A percentile compares a stretch with the other conserved stretches of the same genome.
phyloP scores from a whole-genome alignment of 2,113 vertebrate species.

The Eptesicus fuscus region DNA sequence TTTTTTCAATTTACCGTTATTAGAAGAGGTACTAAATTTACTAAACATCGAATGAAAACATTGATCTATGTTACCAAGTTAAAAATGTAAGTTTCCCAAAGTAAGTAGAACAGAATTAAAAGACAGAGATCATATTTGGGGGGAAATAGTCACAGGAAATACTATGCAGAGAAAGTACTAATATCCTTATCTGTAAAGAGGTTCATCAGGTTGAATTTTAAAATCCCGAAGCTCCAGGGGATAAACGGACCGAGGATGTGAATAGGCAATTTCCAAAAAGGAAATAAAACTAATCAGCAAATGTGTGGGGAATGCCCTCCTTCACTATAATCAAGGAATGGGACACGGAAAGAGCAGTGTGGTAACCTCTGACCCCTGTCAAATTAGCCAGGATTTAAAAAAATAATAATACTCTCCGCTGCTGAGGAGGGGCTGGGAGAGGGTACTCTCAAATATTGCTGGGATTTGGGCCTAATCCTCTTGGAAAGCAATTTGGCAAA shows the following conservation, averaged over 20 bases:
- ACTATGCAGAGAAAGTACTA: not conserved
- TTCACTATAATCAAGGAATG: slow-evolving; percentile 38
- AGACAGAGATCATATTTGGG: not conserved
- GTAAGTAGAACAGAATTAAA: slow-evolving; percentile 13
- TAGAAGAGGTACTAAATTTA: not conserved
- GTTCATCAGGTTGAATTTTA: not conserved
- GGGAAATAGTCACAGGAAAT: not conserved
- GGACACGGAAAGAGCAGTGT: slow-evolving; percentile 12
- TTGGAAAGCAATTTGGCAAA: slow-evolving; percentile 55
- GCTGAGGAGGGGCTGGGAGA: not conserved
- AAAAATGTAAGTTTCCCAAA: not conserved
- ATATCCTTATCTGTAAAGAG: not conserved
- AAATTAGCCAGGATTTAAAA: slow-evolving; percentile 39
- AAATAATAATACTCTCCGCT: not conserved
- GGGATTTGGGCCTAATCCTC: not conserved
- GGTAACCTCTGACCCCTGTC: slow-evolving; percentile 37
- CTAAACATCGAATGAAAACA: not conserved
- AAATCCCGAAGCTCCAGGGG: not conserved
- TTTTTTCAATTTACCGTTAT: not conserved
- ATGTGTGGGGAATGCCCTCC: slow-evolving; percentile 39
- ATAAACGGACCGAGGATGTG: not conserved
- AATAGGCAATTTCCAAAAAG: slow-evolving; percentile 11
- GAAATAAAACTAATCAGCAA: slow-evolving; percentile 36
- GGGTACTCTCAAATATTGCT: not conserved
- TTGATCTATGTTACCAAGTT: not conserved